Evolutionary conservation across 2,113 vertebrate species (phyloP), one percentile per base, ranked within the genome.

Genomic region (Cyanoliseus patagonus): DNA sequence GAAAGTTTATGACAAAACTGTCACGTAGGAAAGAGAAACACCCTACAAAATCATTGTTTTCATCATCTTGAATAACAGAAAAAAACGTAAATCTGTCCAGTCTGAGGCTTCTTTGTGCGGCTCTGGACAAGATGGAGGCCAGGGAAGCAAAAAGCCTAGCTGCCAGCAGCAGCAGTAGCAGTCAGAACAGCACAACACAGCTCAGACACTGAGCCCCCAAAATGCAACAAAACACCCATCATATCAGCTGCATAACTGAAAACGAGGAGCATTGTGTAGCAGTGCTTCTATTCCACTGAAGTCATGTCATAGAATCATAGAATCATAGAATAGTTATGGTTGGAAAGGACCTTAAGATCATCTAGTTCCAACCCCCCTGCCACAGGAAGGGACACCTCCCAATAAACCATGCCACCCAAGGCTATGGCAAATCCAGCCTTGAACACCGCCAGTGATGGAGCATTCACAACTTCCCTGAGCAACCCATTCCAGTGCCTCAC

Each of bases 161-260:
- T 33, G 12, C 46, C 44, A 51, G 37, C 37, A 72, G n/a, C 33
- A 84, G n/a, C n/a, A 82, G 46, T 1, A 2, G 18, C 53, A 88
- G 17, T 28, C 80, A 16, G 46, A 74, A 62, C 17, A 75, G 46
- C 13, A 25, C 46, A 84, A 47, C 15, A n/a, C 2, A 3, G 13
- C 28, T 68, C 33, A 74, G 79, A 62, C 20, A 33, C 28, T 31
- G n/a, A 88, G 27, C 13, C 15, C 35, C 37, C 44, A 30, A 70
- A 67, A 37, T 0, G 0, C 27, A 35, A 44, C 0, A 1, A 7
- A 70, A 91, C 14, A 18, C 24, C 9, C 3, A 8, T 8, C 33
- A 6, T 24, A 51, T 17, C 39, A 52, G 7, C 44, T 51, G n/a
- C 6, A 3, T 69, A 61, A 76, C 52, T 3, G 1, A 57, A 92